Conservation (phyloP, 2,888 invertebrate genomes). For the Timema podura region DNA sequence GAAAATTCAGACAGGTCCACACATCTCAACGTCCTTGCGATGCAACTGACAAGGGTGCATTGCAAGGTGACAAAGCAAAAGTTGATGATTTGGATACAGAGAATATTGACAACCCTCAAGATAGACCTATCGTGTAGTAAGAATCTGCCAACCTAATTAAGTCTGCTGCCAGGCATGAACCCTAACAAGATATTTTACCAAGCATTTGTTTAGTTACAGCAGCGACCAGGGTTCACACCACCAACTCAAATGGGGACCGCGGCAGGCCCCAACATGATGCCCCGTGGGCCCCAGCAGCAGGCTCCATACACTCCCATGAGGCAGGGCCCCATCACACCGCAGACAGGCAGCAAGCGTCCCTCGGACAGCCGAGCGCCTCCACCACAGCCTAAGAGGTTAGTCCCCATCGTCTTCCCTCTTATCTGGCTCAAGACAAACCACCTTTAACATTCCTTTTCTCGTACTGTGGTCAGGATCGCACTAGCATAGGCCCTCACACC, state of each 20-base stretch:
- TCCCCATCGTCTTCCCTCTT: constrained; percentile 19
- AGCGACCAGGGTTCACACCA: constrained; percentile 66
- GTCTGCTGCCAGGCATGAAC: neutral
- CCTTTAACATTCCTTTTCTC: too few species aligned
- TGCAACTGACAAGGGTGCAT: too few species aligned
- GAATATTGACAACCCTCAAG: too few species aligned
- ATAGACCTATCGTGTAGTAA: too few species aligned
- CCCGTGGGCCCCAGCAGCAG: constrained; percentile 51
- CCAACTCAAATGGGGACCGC: constrained; percentile 53
- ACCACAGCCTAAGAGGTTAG: constrained; percentile 56
- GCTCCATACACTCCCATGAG: constrained; percentile 58
- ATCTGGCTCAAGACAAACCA: too few species aligned
- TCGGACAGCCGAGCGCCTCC: constrained; percentile 55
- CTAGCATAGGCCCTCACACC: too few species aligned
- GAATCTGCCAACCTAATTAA: neutral
- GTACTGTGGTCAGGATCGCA: too few species aligned
- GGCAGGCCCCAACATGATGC: constrained; percentile 50
- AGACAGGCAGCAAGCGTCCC: constrained; percentile 57
- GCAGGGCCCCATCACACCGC: constrained; percentile 55
- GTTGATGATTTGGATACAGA: too few species aligned
- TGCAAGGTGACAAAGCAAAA: too few species aligned
- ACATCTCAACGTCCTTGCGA: too few species aligned
- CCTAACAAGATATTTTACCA: neutral
- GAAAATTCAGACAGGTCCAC: too few species aligned
- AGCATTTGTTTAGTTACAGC: constrained; percentile 44